Conservation (phyloP, 2,113 vertebrate genomes). For the Chionodraco myersi region DNA sequence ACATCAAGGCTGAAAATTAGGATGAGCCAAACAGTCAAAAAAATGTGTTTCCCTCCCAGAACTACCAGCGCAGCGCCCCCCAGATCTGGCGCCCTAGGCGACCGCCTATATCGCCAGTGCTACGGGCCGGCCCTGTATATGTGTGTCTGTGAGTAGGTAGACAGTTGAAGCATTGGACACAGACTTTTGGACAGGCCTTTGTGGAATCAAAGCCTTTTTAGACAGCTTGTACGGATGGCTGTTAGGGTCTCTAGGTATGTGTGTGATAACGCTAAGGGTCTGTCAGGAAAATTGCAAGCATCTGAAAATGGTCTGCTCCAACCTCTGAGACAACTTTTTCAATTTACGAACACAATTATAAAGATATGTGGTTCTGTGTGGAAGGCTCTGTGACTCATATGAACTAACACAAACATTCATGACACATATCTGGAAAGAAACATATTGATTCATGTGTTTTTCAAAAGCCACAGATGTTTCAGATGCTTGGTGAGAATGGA, state of each 20-base stretch:
- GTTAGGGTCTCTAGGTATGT: conserved; percentile 4
- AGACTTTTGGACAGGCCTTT: conserved; percentile 5
- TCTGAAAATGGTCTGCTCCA: conserved; percentile 22
- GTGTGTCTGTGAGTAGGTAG: not conserved
- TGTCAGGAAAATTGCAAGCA: conserved; percentile 34
- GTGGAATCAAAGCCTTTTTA: conserved; percentile 54
- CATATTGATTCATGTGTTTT: not conserved
- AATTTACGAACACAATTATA: not conserved
- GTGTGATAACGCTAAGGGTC: conserved; percentile 36
- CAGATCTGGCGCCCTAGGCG: too few relatives aligned
- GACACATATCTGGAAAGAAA: not conserved
- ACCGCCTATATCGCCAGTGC: too few relatives aligned
- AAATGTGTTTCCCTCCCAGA: too few relatives aligned
- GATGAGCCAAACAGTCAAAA: too few relatives aligned
- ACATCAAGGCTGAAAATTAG: too few relatives aligned
- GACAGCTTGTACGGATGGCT: conserved; percentile 34
- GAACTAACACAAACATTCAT: not conserved
- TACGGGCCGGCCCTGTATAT: not conserved
- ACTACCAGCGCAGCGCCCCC: too few relatives aligned
- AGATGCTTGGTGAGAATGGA: not conserved
- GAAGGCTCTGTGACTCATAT: not conserved
- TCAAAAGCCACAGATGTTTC: not conserved
- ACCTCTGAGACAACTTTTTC: not conserved
- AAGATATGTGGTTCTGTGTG: not conserved
- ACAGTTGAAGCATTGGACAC: not conserved